Evolutionary conservation across 2,888 invertebrate genomes (phyloP).

Genomic region (Pediacus dermestoides): DNA sequence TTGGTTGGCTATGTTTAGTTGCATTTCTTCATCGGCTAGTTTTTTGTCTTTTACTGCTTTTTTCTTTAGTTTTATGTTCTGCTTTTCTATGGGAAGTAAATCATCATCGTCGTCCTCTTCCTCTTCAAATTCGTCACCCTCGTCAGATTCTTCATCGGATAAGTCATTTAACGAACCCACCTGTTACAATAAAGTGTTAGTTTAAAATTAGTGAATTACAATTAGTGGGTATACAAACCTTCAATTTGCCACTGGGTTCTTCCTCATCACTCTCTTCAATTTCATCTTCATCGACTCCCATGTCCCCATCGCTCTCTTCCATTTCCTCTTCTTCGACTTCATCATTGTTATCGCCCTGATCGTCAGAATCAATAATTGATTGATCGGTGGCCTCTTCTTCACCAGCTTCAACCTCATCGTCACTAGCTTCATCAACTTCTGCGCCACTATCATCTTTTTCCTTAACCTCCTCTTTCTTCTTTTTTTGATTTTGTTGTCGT

Average conservation of each 20-base stretch:
- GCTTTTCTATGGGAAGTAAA: conserved; percentile 81
- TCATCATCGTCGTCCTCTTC: conserved; percentile 59
- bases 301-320: conserved; percentile 35
- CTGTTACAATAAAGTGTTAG: too few species aligned
- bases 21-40: conserved; percentile 77
- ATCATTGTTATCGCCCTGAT: conserved; percentile 17
- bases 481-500: conserved; percentile 30
- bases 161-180: conserved; percentile 35
- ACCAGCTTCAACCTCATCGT: conserved; percentile 42
- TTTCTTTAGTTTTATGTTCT: conserved; percentile 72
- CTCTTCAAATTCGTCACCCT: conserved; percentile 36
- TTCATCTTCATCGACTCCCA: conserved; percentile 30
- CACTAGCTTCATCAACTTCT: conserved; percentile 32
- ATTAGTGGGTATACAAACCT: too few species aligned
- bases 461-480: conserved; percentile 29
- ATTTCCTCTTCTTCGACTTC: conserved; percentile 24
- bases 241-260: conserved; percentile 34
- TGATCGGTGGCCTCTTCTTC: conserved; percentile 24
- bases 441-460: conserved; percentile 40
- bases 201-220: too few species aligned
- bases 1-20: conserved; percentile 72
- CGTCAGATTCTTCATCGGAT: conserved; percentile 45
- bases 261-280: conserved; percentile 33
- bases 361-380: conserved; percentile 20
- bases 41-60: conserved; percentile 67